phyloP scores from a whole-genome alignment of 2,113 vertebrate genomes.

The Potamarius usumacintae region DNA sequence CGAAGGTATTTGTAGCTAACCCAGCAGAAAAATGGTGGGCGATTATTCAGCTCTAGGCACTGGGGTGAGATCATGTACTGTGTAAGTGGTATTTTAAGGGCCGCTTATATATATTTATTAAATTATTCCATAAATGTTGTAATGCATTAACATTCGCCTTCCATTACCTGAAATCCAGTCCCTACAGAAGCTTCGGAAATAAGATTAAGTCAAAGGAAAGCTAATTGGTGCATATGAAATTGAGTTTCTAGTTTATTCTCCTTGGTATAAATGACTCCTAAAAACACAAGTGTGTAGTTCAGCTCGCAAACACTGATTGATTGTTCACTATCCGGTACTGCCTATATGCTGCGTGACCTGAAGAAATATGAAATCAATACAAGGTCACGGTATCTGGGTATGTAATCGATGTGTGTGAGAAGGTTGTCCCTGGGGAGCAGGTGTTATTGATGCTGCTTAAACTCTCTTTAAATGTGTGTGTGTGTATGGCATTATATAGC shows the following conservation, averaged over 20 bases:
- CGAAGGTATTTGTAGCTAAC: not conserved
- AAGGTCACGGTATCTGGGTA: not conserved
- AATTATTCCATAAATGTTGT: conserved; percentile 29
- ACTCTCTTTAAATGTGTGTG: not conserved
- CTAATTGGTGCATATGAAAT: conserved; percentile 13
- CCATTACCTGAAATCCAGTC: conserved; percentile 10
- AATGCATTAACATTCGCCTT: not conserved
- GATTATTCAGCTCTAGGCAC: not conserved
- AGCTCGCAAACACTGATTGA: not conserved
- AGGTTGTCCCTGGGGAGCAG: not conserved
- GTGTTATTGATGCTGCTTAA: not conserved
- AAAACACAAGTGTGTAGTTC: not conserved
- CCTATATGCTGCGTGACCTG: not conserved
- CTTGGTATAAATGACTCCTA: conserved; percentile 14
- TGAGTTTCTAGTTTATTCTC: conserved; percentile 6
- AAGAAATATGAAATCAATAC: conserved; percentile 17
- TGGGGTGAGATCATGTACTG: not conserved
- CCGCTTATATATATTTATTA: conserved; percentile 24
- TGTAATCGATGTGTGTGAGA: not conserved
- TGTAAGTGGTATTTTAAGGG: not conserved
- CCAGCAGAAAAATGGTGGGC: not conserved
- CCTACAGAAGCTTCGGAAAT: conserved; percentile 20
- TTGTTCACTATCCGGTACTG: not conserved
- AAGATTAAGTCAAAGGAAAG: conserved; percentile 12
- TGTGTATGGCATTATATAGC: not conserved